These are phyloP conservation scores for Pentalonia nigronervosa DNA, from an alignment of 1,140 invertebrate species.

Conservation along the genomic window DNA sequence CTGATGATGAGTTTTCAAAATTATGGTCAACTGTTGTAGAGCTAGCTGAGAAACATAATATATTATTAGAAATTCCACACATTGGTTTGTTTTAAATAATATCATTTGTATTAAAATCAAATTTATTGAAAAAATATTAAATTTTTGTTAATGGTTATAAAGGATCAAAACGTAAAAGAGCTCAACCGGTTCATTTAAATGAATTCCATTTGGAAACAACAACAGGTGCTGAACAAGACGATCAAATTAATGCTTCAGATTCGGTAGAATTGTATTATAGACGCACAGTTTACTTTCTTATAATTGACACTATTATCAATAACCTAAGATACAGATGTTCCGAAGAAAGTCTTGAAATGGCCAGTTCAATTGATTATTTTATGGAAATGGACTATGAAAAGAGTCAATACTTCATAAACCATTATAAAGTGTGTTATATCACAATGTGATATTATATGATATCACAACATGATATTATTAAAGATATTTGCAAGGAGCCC, in stretches of 20 bases:
- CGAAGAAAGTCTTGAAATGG: not conserved
- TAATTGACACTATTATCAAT: not conserved
- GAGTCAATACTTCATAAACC: too few species aligned
- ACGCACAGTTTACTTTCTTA: constrained; percentile 6
- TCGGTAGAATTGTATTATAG: constrained; percentile 15
- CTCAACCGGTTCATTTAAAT: not conserved
- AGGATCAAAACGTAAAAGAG: not conserved
- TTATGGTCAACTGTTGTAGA: not conserved
- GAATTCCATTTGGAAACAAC: constrained; percentile 13
- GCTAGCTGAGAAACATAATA: constrained; percentile 2
- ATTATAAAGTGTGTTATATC: too few species aligned
- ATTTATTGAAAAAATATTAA: not conserved
- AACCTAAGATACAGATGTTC: not conserved
- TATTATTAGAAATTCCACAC: not conserved
- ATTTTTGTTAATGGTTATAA: not conserved
- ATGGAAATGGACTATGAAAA: too few species aligned
- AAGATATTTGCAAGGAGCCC: too few species aligned
- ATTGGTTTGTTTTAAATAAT: not conserved
- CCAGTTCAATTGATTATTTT: too few species aligned
- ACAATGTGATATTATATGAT: too few species aligned
- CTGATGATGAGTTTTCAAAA: not conserved
- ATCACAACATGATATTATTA: too few species aligned
- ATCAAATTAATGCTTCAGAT: constrained; percentile 16
- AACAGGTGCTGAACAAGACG: constrained; percentile 5
- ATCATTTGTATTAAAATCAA: too few species aligned